These are phyloP conservation scores for Eretmochelys imbricata DNA, from an alignment of 2,113 vertebrate genomes.

Conservation along the genomic window DNA sequence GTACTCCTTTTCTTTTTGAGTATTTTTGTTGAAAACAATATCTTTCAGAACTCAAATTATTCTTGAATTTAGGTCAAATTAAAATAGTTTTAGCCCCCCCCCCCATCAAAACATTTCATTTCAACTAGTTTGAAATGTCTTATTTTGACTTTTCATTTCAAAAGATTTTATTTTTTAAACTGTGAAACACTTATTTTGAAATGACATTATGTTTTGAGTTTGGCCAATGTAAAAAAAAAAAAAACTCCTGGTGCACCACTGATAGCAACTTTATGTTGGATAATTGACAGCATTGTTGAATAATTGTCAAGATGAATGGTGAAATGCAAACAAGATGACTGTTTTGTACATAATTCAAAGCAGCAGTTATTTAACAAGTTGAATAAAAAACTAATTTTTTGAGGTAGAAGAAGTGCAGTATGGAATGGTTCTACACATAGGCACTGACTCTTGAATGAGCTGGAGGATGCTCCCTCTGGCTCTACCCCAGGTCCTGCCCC, in stretches of 20 bases:
- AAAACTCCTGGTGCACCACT: not conserved
- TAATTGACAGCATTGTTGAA: not conserved
- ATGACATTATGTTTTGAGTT: not conserved
- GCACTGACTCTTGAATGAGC: too few species aligned
- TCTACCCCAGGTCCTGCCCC: accelerated
- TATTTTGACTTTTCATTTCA: not conserved
- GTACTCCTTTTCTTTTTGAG: too few species aligned
- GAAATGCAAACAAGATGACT: slow-evolving; percentile 1
- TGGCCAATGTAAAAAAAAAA: not conserved
- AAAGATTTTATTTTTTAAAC: too few species aligned
- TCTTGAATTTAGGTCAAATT: not conserved
- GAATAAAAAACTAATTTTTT: not conserved
- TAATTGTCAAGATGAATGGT: not conserved
- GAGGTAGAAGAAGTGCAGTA: not conserved
- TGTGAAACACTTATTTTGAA: not conserved
- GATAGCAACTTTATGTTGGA: not conserved
- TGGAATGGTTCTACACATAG: not conserved
- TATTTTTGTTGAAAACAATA: not conserved
- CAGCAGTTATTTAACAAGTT: not conserved
- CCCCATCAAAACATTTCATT: not conserved
- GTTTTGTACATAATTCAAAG: not conserved
- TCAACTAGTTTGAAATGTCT: not conserved
- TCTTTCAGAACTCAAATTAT: not conserved
- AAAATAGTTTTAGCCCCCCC: not conserved
- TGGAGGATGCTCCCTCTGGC: too few species aligned